These are phyloP conservation scores for Thelaira solivaga DNA, from an alignment of 2,888 invertebrate genomes.

Conservation along the genomic window DNA sequence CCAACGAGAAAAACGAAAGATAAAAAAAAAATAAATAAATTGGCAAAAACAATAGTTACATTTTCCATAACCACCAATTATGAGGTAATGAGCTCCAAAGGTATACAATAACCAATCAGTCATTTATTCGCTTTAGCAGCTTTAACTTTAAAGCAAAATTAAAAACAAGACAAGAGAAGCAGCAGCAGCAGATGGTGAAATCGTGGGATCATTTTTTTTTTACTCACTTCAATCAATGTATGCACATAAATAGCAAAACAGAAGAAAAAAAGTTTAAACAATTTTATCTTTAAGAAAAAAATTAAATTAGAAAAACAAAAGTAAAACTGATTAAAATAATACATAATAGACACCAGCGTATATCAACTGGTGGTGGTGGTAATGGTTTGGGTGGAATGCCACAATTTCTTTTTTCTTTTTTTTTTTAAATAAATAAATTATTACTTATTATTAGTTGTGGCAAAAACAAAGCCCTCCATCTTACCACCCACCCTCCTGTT, in stretches of 20 bases:
- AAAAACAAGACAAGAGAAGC: constrained; percentile 4
- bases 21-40: too few species aligned
- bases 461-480: not conserved
- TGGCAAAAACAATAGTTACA: constrained; percentile 44
- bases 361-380: not conserved
- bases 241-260: too few species aligned
- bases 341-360: not conserved
- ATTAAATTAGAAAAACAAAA: not conserved
- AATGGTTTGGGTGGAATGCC: not conserved
- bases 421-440: too few species aligned
- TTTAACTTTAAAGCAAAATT: not conserved
- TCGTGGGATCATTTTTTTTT: constrained; percentile 58
- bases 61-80: constrained; percentile 62
- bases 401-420: too few species aligned
- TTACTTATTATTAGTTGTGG: constrained; percentile 19
- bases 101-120: constrained; percentile 61
- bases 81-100: constrained; percentile 62
- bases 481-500: too few species aligned
- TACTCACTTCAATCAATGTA: not conserved
- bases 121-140: constrained; percentile 54
- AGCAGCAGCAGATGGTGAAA: constrained; percentile 57
- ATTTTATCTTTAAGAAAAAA: constrained; percentile 5
- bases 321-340: constrained; percentile 10
- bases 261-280: constrained; percentile 24
- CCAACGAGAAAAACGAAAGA: not conserved